phyloP scores from a whole-genome alignment of 2,797 vertebrate genomes.

The Peromyscus eremicus region DNA sequence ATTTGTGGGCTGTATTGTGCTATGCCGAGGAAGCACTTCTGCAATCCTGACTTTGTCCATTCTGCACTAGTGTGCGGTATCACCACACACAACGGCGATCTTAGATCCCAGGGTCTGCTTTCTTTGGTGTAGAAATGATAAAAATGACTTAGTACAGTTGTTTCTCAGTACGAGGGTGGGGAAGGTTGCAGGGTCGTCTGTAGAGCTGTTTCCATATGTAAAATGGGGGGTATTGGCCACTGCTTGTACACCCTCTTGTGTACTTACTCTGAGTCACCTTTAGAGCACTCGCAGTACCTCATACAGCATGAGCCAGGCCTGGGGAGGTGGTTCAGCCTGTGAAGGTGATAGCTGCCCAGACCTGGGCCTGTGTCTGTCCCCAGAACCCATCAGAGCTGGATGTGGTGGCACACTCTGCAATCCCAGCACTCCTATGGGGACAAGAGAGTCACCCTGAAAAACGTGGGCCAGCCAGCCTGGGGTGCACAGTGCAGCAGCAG shows the following conservation, averaged over 20 bases:
- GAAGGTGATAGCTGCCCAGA: neutral
- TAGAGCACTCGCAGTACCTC: neutral
- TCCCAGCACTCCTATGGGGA: neutral
- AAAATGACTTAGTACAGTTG: neutral
- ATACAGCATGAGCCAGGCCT: neutral
- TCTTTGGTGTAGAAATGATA: slow-evolving; percentile 40
- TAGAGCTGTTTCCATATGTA: neutral
- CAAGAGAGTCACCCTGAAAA: neutral
- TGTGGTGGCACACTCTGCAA: neutral
- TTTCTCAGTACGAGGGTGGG: neutral
- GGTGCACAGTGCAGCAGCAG: neutral
- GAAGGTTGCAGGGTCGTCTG: neutral
- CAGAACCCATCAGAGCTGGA: neutral
- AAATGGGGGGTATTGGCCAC: neutral
- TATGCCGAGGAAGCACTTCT: neutral
- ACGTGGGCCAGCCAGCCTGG: neutral
- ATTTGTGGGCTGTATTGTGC: neutral
- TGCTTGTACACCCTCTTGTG: neutral
- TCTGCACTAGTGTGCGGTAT: neutral
- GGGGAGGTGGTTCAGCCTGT: neutral
- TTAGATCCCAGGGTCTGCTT: slow-evolving; percentile 8
- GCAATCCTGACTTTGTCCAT: slow-evolving; percentile 39
- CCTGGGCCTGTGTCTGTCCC: neutral
- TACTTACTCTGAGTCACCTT: neutral
- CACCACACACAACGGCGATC: neutral